Evolutionary conservation across 2,888 invertebrate species (phyloP).

Genomic region (Trichogramma evanescens): DNA sequence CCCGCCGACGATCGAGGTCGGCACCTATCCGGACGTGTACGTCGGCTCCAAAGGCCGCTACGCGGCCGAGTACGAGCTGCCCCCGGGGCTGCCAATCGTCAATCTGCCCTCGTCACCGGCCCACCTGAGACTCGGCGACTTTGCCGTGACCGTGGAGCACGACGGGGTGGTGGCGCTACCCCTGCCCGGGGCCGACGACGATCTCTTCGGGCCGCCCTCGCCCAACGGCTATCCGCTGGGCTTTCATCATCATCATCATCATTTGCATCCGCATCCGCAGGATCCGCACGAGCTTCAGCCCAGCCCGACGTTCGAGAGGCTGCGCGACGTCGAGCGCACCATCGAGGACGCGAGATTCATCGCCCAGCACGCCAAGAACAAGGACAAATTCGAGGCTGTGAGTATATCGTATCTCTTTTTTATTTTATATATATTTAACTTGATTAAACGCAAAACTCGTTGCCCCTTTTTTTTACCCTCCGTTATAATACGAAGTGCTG

Average conservation of each 20-base stretch:
- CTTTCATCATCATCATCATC: no score
- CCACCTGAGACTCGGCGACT: conserved; percentile 10
- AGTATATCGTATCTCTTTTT: no score
- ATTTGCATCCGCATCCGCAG: conserved; percentile 9
- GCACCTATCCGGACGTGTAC: conserved; percentile 51
- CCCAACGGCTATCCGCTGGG: no score
- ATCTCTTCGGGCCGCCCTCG: conserved; percentile 13
- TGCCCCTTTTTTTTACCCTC: no score
- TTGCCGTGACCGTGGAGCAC: conserved; percentile 9
- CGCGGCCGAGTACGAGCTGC: conserved; percentile 68
- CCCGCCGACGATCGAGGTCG: conserved; percentile 35
- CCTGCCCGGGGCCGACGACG: conserved; percentile 11
- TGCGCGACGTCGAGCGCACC: conserved; percentile 84
- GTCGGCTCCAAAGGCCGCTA: conserved; percentile 48
- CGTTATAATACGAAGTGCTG: no score
- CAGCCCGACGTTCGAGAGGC: conserved; percentile 76
- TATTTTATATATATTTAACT: no score
- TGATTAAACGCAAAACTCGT: neutral
- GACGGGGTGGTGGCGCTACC: neutral
- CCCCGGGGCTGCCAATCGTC: conserved; percentile 37
- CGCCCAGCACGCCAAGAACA: conserved; percentile 91
- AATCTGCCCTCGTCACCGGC: neutral
- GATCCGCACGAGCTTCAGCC: conserved; percentile 29
- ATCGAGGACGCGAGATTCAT: conserved; percentile 89
- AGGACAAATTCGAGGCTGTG: conserved; percentile 90